Evolutionary conservation across 1,140 invertebrate genomes (phyloP).

Genomic region (Telenomus remus): DNA sequence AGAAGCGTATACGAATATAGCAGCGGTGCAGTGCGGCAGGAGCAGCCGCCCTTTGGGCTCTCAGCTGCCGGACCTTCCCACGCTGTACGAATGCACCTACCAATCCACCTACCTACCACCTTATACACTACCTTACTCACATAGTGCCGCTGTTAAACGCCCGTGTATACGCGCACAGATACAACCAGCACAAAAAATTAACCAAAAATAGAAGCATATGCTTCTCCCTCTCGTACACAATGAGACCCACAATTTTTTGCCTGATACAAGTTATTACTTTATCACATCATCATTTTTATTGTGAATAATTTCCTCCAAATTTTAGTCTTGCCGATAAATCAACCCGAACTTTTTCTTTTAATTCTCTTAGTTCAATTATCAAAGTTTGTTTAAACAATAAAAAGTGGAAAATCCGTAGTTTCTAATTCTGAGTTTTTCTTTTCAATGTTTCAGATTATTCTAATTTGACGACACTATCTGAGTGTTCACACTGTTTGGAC

Average conservation of each 20-base stretch:
- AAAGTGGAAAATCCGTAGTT: too few relatives aligned
- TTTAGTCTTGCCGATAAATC: too few relatives aligned
- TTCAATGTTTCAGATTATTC: not conserved
- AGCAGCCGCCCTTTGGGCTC: constrained; percentile 64
- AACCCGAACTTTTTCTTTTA: too few relatives aligned
- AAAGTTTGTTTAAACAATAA: constrained; percentile 10
- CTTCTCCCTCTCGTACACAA: constrained; percentile 27
- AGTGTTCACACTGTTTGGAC: too few relatives aligned
- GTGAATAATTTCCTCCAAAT: too few relatives aligned
- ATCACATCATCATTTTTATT: constrained; percentile 6
- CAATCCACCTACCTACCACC: constrained; percentile 64
- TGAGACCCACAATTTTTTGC: constrained; percentile 10
- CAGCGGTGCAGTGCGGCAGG: constrained; percentile 24
- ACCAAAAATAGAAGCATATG: constrained; percentile 53
- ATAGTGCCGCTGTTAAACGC: constrained; percentile 47
- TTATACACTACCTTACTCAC: constrained; percentile 69
- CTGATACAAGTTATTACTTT: constrained; percentile 36
- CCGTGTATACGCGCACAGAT: constrained; percentile 42
- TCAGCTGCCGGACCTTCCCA: constrained; percentile 75
- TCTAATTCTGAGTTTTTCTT: not conserved
- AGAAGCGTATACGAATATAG: constrained; percentile 33
- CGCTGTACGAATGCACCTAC: constrained; percentile 68
- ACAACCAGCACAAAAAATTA: constrained; percentile 32
- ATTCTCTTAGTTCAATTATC: not conserved
- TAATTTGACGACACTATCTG: too few relatives aligned